These are phyloP conservation scores for Atrichornis clamosus DNA, from an alignment of 2,113 vertebrate genomes.

Conservation along the genomic window DNA sequence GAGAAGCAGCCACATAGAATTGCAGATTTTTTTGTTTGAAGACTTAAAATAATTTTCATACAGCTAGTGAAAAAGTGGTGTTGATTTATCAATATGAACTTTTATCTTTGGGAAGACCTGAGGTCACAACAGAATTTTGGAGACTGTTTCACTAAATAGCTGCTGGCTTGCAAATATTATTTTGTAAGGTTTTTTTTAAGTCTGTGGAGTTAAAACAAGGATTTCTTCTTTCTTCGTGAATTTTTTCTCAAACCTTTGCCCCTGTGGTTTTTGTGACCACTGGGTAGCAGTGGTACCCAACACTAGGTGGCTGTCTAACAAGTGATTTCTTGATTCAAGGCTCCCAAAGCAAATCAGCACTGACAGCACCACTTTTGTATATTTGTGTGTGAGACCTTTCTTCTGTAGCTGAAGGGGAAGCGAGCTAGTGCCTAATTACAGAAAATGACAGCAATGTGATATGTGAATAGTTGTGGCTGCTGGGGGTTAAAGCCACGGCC, in stretches of 20 bases:
- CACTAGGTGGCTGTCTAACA: constrained; percentile 51
- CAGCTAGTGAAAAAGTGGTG: not conserved
- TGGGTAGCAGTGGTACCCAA: not conserved
- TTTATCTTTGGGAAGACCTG: not conserved
- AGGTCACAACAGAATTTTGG: not conserved
- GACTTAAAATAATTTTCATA: not conserved
- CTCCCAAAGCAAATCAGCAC: not conserved
- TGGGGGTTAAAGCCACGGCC: not conserved
- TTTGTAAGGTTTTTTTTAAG: not conserved
- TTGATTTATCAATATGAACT: not conserved
- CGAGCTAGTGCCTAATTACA: not conserved
- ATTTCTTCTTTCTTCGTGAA: not conserved
- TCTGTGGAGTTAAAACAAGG: not conserved
- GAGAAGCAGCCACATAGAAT: not conserved
- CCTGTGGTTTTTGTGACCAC: not conserved
- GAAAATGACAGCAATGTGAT: not conserved
- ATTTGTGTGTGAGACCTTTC: not conserved
- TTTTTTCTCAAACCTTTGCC: not conserved
- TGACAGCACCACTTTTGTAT: not conserved
- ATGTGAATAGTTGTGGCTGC: not conserved
- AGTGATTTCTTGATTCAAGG: not conserved
- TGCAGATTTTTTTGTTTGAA: not conserved
- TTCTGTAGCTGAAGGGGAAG: not conserved
- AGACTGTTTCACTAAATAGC: not conserved
- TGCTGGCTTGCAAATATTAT: not conserved